These are phyloP conservation scores for Strigamia transsilvanica DNA, from an alignment of 2,888 invertebrate genomes.

Conservation along the genomic window DNA sequence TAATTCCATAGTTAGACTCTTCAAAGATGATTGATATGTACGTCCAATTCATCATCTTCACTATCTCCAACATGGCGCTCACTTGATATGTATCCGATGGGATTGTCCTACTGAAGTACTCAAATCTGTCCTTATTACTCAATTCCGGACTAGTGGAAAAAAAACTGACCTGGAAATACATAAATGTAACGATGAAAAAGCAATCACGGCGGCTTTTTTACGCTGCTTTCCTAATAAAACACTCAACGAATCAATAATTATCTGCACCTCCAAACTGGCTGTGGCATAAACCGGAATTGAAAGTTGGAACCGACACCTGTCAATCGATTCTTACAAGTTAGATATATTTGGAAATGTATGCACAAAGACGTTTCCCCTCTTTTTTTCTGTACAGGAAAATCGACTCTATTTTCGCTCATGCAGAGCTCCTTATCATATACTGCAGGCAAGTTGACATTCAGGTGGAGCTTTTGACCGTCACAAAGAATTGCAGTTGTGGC, in stretches of 20 bases:
- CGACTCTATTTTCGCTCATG: neutral
- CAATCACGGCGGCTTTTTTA: neutral
- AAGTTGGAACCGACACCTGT: neutral
- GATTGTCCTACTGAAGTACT: conserved; percentile 92
- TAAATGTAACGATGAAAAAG: neutral
- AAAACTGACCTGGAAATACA: conserved; percentile 81
- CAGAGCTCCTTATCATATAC: conserved; percentile 2
- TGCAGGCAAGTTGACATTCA: conserved; percentile 3
- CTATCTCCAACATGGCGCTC: conserved; percentile 93
- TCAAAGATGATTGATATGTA: conserved; percentile 96
- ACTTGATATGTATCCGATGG: conserved; percentile 95
- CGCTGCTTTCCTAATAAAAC: neutral
- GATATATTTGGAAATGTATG: neutral
- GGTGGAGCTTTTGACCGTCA: neutral
- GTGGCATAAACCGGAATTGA: neutral
- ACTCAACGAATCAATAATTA: neutral
- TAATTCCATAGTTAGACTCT: conserved; percentile 94
- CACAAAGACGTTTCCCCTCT: neutral
- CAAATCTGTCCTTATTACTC: conserved; percentile 92
- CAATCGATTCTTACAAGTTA: neutral
- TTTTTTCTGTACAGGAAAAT: neutral
- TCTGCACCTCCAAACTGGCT: neutral
- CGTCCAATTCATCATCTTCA: conserved; percentile 85
- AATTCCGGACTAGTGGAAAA: conserved; percentile 94
- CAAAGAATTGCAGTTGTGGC: conserved; percentile 8